A percentile compares a stretch with the other conserved stretches of the same genome.
phyloP scores from a whole-genome alignment of 2,888 invertebrate genomes.

The Oegoconia quadripuncta region DNA sequence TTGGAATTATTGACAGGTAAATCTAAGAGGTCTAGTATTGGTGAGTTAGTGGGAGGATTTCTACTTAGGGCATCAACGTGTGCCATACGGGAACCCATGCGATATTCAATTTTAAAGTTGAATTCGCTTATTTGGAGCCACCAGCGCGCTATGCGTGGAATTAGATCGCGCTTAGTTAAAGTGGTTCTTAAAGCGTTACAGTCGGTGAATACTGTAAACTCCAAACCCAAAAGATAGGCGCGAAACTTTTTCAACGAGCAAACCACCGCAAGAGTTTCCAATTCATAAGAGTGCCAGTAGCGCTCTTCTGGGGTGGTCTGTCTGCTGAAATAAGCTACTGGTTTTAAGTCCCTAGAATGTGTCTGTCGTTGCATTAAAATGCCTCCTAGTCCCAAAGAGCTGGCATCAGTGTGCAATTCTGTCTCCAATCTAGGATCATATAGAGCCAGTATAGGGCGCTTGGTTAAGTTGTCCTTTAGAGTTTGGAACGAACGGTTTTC shows the following conservation, averaged over 20 bases:
- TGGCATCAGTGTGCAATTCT: conserved; percentile 38
- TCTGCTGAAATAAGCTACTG: conserved; percentile 10
- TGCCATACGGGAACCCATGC: conserved; percentile 25
- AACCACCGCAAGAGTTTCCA: conserved; percentile 15
- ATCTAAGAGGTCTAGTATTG: background rate
- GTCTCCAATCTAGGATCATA: conserved; percentile 22
- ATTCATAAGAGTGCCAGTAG: conserved; percentile 12
- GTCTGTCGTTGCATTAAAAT: conserved; percentile 29
- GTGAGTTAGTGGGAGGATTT: conserved; percentile 6
- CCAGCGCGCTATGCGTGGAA: conserved; percentile 33
- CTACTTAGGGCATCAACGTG: conserved; percentile 39
- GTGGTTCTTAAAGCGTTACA: conserved; percentile 11
- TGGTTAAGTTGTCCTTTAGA: background rate
- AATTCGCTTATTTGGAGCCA: conserved; percentile 34
- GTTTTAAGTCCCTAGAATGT: background rate
- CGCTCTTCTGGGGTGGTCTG: conserved; percentile 16
- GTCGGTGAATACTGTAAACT: conserved; percentile 18
- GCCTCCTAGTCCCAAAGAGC: conserved; percentile 27
- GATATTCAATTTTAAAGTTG: conserved; percentile 26
- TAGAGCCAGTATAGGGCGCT: conserved; percentile 25
- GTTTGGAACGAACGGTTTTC: background rate
- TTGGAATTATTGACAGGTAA: background rate
- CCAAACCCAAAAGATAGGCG: conserved; percentile 15
- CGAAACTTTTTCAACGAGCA: conserved; percentile 12
- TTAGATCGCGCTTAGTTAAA: conserved; percentile 19